These are phyloP conservation scores for Xerus inauris DNA, from an alignment of 2,113 vertebrate species.

Conservation along the genomic window DNA sequence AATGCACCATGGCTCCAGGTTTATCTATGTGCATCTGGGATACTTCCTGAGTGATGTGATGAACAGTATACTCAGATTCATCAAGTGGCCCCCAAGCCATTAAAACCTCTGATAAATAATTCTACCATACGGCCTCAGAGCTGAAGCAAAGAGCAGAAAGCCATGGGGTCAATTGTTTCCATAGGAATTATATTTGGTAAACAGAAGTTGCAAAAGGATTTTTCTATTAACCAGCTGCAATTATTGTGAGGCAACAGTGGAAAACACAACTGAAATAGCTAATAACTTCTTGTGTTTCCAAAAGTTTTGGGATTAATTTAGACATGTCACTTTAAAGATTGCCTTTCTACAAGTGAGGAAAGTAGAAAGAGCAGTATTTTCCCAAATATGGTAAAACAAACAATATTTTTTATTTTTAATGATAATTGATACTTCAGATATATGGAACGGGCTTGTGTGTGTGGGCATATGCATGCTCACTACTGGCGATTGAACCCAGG, in stretches of 20 bases:
- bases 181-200: conserved; percentile 76
- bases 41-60: conserved; percentile 74
- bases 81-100: conserved; percentile 73
- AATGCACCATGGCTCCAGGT: conserved; percentile 80
- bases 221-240: conserved; percentile 42
- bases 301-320: conserved; percentile 43
- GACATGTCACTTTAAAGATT: conserved; percentile 23
- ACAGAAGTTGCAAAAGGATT: conserved; percentile 76
- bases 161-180: conserved; percentile 81
- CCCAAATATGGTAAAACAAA: background rate
- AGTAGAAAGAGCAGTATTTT: background rate
- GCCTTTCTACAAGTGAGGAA: background rate
- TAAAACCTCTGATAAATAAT: conserved; percentile 82
- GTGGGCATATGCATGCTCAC: no score
- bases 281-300: background rate
- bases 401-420: background rate
- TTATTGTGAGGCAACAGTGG: background rate
- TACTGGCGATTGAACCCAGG: no score
- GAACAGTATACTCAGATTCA: conserved; percentile 61
- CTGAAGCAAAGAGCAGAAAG: conserved; percentile 78
- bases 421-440: conserved; percentile 13
- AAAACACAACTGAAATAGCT: background rate
- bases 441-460: conserved; percentile 57
- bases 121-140: conserved; percentile 60
- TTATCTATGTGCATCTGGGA: conserved; percentile 81